Conservation (phyloP, 1,140 invertebrate genomes). For the Drosophila albomicans region DNA sequence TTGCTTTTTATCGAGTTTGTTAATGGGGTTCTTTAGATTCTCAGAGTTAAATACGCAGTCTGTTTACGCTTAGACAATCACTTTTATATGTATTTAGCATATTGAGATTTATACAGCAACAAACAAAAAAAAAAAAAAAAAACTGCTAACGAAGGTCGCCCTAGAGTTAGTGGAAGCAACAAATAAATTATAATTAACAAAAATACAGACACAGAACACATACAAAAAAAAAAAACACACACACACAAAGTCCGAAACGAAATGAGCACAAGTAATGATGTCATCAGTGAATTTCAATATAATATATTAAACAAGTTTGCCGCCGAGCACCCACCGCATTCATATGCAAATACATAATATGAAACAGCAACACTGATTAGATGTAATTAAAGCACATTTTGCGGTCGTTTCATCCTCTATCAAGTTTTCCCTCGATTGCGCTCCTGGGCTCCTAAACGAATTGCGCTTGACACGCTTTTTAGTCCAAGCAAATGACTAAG, state of each 20-base stretch:
- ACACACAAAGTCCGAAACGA: constrained; percentile 43
- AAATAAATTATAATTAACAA: constrained; percentile 80
- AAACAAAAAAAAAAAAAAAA: not conserved
- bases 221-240: constrained; percentile 18
- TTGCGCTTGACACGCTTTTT: constrained; percentile 60
- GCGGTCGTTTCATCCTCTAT: not conserved
- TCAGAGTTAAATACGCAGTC: not conserved
- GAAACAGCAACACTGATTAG: constrained; percentile 27
- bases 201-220: constrained; percentile 42
- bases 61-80: constrained; percentile 38
- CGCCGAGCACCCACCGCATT: constrained; percentile 38
- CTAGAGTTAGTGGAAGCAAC: constrained; percentile 64
- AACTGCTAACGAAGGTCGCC: constrained; percentile 59
- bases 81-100: constrained; percentile 24
- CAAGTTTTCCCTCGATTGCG: constrained; percentile 8
- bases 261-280: constrained; percentile 77
- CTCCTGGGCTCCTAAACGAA: constrained; percentile 23
- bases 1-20: not conserved
- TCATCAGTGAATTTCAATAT: constrained; percentile 73
- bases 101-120: constrained; percentile 5
- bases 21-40: constrained; percentile 4
- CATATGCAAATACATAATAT: constrained; percentile 27
- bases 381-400: constrained; percentile 37
- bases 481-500: constrained; percentile 35
- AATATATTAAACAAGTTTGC: constrained; percentile 74